Evolutionary conservation across 2,888 invertebrate genomes (phyloP), one percentile per base, ranked within the genome.

Genomic region (Carterocephalus palaemon): DNA sequence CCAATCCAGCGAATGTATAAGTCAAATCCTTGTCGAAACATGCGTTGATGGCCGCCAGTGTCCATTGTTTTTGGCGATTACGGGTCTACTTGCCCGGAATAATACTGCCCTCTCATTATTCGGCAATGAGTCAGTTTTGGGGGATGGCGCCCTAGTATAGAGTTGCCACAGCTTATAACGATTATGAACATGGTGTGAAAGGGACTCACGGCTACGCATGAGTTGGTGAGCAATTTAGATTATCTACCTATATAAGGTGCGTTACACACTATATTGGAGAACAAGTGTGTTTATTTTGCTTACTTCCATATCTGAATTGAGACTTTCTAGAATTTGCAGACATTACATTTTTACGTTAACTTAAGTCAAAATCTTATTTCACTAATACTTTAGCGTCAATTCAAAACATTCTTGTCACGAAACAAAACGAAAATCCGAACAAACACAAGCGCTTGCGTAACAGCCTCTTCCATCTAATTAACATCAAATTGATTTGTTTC

Each of bases 21-120:
- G 2, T 7, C 24, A 24, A 31, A 10, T 38, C 45, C 9, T 6
- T 15, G 38, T 16, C 17, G 19, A 19, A 8, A 39, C 50, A 62
- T 61, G 64, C 67, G 64, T 69, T 73, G 67, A 71, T 77, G 74
- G 70, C 72, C 71, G 73, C 48, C 59, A 52, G 57, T 57, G 59
- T 55, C 56, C 70, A 75, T 80, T 81, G 81, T 82, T 82, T 81
- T 81, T 67, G 77, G 65, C 74, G 70, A 77, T 81, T 75, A 76
- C 66, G 68, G 62, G 72, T 80, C 74, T 73, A 81, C 67, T 77
- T 80, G 75, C 54, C 81, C 75, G 81, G 80, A 83, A 82, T 79
- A 82, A 82, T 67, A 56, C 65, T 54, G 48, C 52, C 48, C 61
- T 63, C 62, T 60, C 65, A 59, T 52, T 49, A 65, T 67, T 70